Evolutionary conservation across 2,888 invertebrate species (phyloP), one percentile per base, ranked within the genome.

Genomic region (Patella depressa): DNA sequence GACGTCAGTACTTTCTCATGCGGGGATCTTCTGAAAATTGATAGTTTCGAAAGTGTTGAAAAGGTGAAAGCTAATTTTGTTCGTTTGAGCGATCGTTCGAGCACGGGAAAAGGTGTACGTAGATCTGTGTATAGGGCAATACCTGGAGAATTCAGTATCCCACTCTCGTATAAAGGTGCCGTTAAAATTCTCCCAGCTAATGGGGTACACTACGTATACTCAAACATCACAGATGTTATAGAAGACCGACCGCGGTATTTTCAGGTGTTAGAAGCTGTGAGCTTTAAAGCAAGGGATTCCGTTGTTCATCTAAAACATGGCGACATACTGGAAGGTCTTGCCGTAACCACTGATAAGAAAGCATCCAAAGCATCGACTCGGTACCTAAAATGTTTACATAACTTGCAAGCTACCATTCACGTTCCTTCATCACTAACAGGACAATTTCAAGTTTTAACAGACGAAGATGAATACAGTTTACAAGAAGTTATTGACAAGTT

Each of bases 11-110:
- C 76, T 2, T 76, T 76, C 12, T 70, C 70, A 11, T 59, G 59
- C 2, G 76, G 76, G 3, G 76, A 76, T 57, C 54, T 76, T 7
- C 71, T 76, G n/a, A 76, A 76, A 53, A 76, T 76, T 53, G 76
- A 76, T 59, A 53, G 45, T 3, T 72, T 71, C 2, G 57, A 76
- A 53, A 29, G 57, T 7, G 24, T 76, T 53, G 45, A 71, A 14
- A 70, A 55, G 71, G 71, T 72, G 15, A 54, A 59, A 5, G 71
- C 71, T 4, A 34, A 72, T 29, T 70, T 76, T 24, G 55, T 59
- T 53, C 34, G 55, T 19, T 70, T 53, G 53, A 57, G 29, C 19
- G 17, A n/a, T 15, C 12, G 11, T 65, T 59, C 17, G n/a, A 19
- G 59, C 19, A 19, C 11, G 2, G 0, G 2, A 1, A 2, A n/a